These are phyloP conservation scores for Saguinus imperator DNA, from an alignment of 2,113 vertebrate species.

Conservation along the genomic window DNA sequence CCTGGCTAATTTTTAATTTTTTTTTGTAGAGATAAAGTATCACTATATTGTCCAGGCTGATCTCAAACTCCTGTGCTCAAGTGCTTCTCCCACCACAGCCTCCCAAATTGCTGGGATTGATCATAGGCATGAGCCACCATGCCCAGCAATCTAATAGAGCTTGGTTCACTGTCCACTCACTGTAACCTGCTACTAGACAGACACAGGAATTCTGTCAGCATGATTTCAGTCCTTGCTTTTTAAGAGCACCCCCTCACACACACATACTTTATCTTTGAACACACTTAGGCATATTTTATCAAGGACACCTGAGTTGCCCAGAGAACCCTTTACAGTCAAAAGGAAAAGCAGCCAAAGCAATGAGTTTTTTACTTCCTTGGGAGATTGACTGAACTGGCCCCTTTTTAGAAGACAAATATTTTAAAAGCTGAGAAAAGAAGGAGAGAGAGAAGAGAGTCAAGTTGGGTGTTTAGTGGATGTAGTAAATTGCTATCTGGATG, in stretches of 20 bases:
- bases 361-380: conserved; percentile 2
- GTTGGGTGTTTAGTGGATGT: neutral
- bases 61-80: no score
- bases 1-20: no score
- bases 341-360: conserved; percentile 10
- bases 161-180: neutral
- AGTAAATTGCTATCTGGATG: neutral
- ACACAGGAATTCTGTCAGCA: neutral
- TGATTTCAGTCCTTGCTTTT: neutral
- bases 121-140: no score
- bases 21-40: no score
- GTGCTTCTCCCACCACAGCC: no score
- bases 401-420: conserved; percentile 38
- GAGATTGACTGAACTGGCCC: neutral
- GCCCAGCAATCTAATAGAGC: neutral
- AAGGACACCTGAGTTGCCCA: neutral
- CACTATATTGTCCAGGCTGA: no score
- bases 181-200: neutral
- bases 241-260: neutral
- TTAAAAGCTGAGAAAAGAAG: neutral
- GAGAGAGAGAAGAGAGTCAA: neutral
- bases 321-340: neutral
- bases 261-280: neutral
- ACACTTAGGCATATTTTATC: neutral
- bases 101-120: no score